Evolutionary conservation across 2,888 invertebrate species (phyloP).

Genomic region (Mamestra brassicae): DNA sequence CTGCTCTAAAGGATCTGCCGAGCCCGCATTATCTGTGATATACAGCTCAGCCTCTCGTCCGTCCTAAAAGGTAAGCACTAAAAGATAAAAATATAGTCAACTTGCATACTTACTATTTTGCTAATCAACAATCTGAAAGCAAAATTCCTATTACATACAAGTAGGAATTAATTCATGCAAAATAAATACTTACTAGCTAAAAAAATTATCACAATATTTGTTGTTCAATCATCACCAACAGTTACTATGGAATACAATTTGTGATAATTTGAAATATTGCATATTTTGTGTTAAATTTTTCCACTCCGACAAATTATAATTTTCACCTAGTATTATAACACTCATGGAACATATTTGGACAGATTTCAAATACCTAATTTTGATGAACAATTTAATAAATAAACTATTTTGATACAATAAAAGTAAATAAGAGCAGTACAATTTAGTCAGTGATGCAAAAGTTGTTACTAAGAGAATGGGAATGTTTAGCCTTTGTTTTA

Average conservation of each 20-base stretch:
- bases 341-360: constrained; percentile 55
- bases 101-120: constrained; percentile 8
- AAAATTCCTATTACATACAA: background rate
- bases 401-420: constrained; percentile 1
- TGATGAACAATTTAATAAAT: constrained; percentile 11
- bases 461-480: constrained; percentile 26
- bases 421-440: constrained; percentile 27
- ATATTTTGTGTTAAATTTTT: constrained; percentile 16
- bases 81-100: constrained; percentile 1
- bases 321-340: constrained; percentile 63
- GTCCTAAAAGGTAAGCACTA: constrained; percentile 87
- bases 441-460: constrained; percentile 54
- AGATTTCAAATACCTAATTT: constrained; percentile 23
- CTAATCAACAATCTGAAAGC: constrained; percentile 10
- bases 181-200: constrained; percentile 1
- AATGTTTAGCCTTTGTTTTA: constrained; percentile 48
- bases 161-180: constrained; percentile 17
- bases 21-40: constrained; percentile 91
- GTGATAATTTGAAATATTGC: constrained; percentile 12
- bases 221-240: constrained; percentile 12
- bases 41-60: constrained; percentile 91
- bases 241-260: constrained; percentile 25
- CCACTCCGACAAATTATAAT: constrained; percentile 33
- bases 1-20: constrained; percentile 90
- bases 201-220: constrained; percentile 5